Percentiles rank a stretch among this genome's conserved stretches.
Conservation (phyloP, 2,113 vertebrate genomes). For the Elgaria multicarinata region DNA sequence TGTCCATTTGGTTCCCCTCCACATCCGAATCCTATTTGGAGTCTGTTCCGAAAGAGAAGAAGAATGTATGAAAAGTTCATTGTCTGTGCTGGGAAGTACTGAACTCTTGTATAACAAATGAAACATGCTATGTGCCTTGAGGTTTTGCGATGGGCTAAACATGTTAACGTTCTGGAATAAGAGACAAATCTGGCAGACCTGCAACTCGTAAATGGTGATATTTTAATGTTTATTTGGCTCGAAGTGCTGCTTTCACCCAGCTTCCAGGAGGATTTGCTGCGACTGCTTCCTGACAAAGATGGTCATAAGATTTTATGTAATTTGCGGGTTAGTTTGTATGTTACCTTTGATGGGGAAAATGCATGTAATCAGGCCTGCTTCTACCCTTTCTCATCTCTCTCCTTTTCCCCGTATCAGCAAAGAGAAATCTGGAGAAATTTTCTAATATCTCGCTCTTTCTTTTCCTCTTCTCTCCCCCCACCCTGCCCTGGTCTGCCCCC, state of each 20-base stretch:
- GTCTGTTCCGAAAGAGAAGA: background rate
- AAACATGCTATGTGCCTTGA: background rate
- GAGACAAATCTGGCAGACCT: background rate
- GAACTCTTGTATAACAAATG: background rate
- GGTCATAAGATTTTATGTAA: background rate
- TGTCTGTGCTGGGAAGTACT: background rate
- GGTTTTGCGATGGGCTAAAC: background rate
- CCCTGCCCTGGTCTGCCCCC: too few relatives aligned
- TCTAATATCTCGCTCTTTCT: background rate
- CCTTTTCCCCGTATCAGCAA: background rate
- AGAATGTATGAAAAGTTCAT: background rate
- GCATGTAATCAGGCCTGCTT: background rate
- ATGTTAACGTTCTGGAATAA: background rate
- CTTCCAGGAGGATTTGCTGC: background rate
- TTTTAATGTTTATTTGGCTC: background rate
- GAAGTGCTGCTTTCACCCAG: rapidly evolving
- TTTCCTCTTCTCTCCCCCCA: background rate
- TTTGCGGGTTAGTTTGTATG: background rate
- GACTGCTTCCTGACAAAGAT: background rate
- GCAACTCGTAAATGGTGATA: background rate
- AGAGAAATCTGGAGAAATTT: background rate
- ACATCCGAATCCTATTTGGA: background rate
- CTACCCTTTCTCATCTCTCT: background rate
- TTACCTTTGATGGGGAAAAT: background rate
- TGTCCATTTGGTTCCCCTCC: background rate